Percentiles rank a stretch among this genome's conserved stretches.
Evolutionary conservation across 2,888 invertebrate genomes (phyloP).

Genomic region (Chrysina gloriosa): DNA sequence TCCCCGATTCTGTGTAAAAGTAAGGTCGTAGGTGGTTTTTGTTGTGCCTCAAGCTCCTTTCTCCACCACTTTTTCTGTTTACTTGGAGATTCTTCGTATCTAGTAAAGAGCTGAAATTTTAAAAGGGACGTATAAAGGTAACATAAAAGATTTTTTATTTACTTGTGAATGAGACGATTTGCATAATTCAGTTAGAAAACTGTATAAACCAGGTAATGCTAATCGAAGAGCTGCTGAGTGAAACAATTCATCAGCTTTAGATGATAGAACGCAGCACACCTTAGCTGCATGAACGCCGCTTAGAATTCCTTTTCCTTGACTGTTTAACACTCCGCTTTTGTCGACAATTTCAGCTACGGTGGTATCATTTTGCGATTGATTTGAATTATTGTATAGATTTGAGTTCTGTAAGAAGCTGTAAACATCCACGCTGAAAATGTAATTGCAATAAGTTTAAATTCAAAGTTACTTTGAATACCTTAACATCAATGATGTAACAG

Average conservation of each 20-base stretch:
- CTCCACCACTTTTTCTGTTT: conserved; percentile 66
- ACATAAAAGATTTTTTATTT: conserved; percentile 27
- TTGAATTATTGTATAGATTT: conserved; percentile 48
- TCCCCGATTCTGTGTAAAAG: conserved; percentile 88
- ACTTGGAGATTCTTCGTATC: conserved; percentile 63
- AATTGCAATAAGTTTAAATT: background rate
- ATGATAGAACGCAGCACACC: conserved; percentile 89
- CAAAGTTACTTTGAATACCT: too few relatives aligned
- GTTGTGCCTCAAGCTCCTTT: conserved; percentile 60
- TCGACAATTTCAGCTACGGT: conserved; percentile 79
- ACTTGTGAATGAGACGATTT: conserved; percentile 87
- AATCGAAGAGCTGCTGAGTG: conserved; percentile 89
- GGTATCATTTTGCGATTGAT: conserved; percentile 72
- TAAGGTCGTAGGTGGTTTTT: conserved; percentile 68
- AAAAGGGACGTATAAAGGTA: background rate
- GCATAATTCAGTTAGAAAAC: conserved; percentile 85
- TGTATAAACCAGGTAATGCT: conserved; percentile 84
- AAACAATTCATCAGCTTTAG: conserved; percentile 91
- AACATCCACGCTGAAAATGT: conserved; percentile 77
- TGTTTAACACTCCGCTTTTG: conserved; percentile 67
- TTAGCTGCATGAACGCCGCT: conserved; percentile 86
- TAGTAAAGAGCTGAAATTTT: conserved; percentile 58
- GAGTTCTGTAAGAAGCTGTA: conserved; percentile 82
- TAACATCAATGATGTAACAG: too few relatives aligned
- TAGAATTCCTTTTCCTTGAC: conserved; percentile 69